Percentiles rank a stretch among this genome's conserved stretches.
These are phyloP conservation scores for Sciurus niger DNA, from an alignment of 2,113 vertebrate species.

Conservation along the genomic window DNA sequence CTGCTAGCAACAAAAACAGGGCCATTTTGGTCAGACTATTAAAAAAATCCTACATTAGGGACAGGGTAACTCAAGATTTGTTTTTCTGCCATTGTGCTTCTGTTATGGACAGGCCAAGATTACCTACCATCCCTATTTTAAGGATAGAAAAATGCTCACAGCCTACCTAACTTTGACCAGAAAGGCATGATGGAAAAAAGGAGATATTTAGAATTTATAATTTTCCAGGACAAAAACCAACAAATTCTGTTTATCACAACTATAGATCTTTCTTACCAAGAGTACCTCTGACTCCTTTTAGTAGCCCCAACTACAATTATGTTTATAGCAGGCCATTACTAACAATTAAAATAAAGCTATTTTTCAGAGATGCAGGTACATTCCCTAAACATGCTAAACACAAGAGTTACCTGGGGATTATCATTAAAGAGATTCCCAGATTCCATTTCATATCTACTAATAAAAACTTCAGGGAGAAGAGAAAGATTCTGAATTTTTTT, in stretches of 20 bases:
- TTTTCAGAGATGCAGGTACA: background rate
- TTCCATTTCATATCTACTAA: slow-evolving; percentile 14
- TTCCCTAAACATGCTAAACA: slow-evolving; percentile 18
- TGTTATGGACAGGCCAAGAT: slow-evolving; percentile 43
- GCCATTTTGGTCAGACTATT: background rate
- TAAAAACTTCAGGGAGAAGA: slow-evolving; percentile 8
- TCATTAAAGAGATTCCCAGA: slow-evolving; percentile 18
- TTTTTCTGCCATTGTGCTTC: slow-evolving; percentile 31
- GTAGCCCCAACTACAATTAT: background rate
- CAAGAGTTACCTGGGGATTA: background rate
- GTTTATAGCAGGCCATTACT: background rate
- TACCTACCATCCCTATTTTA: slow-evolving; percentile 57
- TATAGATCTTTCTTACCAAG: slow-evolving; percentile 16
- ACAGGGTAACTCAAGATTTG: slow-evolving; percentile 5
- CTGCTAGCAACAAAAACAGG: background rate
- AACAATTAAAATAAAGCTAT: slow-evolving; percentile 49
- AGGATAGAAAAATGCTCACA: background rate
- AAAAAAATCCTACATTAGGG: background rate
- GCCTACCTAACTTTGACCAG: background rate
- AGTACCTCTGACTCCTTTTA: slow-evolving; percentile 7
- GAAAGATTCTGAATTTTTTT: slow-evolving; percentile 17
- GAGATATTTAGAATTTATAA: slow-evolving; percentile 25
- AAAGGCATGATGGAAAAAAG: background rate
- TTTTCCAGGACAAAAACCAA: background rate
- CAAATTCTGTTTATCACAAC: slow-evolving; percentile 44